These are phyloP conservation scores for Melieria crassipennis DNA, from an alignment of 2,888 invertebrate genomes.

Conservation along the genomic window DNA sequence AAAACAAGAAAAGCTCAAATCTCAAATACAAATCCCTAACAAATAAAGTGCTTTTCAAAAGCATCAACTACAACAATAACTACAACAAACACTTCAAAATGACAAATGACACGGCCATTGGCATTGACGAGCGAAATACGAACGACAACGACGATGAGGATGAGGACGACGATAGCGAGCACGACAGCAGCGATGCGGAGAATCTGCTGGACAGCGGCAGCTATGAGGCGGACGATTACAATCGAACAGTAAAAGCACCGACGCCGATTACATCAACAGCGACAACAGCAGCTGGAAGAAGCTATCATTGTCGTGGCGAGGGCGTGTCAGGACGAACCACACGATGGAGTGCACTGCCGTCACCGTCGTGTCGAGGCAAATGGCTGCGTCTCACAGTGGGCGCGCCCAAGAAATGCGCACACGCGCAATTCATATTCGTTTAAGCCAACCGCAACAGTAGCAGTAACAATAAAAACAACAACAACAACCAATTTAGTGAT, in stretches of 20 bases:
- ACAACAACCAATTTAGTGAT: background rate
- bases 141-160: conserved; percentile 41
- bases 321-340: conserved; percentile 80
- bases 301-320: conserved; percentile 79
- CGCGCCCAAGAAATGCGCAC: conserved; percentile 64
- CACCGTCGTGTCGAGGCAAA: conserved; percentile 89
- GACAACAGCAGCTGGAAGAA: conserved; percentile 48
- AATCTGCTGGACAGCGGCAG: conserved; percentile 47
- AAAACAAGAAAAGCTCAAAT: conserved; percentile 15
- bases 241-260: conserved; percentile 31
- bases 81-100: conserved; percentile 46
- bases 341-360: conserved; percentile 84
- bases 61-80: conserved; percentile 46
- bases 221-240: conserved; percentile 43
- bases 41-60: conserved; percentile 12
- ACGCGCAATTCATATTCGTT: conserved; percentile 65
- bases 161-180: conserved; percentile 47
- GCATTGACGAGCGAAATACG: background rate
- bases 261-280: conserved; percentile 41
- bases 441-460: conserved; percentile 47
- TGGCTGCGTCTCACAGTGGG: conserved; percentile 75
- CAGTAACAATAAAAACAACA: background rate
- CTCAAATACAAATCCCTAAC: background rate
- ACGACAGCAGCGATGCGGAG: conserved; percentile 43
- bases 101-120: conserved; percentile 45